Percentiles rank a stretch among this genome's conserved stretches.
phyloP scores from a whole-genome alignment of 2,888 invertebrate species.

The Hypomecis atomaria region DNA sequence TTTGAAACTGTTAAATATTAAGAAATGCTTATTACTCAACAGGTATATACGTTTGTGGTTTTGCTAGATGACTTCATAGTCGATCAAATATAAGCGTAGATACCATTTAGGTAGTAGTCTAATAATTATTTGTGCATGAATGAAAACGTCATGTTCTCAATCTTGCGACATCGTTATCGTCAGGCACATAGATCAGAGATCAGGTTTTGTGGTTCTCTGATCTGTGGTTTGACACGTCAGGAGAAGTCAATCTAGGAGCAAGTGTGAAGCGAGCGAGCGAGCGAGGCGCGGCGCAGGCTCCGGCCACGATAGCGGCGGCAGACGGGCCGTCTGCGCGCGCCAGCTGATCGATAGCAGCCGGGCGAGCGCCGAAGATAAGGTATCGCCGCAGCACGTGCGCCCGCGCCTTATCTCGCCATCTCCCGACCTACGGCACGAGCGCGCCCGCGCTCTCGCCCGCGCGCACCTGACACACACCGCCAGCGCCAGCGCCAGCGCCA shows the following conservation, averaged over 20 bases:
- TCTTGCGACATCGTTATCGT: no score
- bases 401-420: conserved; percentile 53
- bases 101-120: no score
- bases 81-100: no score
- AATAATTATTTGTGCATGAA: no score
- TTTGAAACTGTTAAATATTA: no score
- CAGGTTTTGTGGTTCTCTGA: no score
- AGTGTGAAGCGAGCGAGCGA: neutral
- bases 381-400: conserved; percentile 52
- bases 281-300: neutral
- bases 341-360: conserved; percentile 47
- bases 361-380: conserved; percentile 48
- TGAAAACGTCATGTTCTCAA: no score
- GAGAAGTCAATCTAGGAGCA: neutral
- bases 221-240: no score
- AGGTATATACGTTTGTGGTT: no score
- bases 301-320: conserved; percentile 8
- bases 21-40: no score
- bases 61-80: no score
- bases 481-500: neutral
- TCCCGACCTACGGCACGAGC: conserved; percentile 56
- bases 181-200: no score
- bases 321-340: conserved; percentile 29
- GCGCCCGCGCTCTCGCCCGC: neutral
- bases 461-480: neutral